Evolutionary conservation across 2,888 invertebrate species (phyloP).

Genomic region (Drosophila putrida): DNA sequence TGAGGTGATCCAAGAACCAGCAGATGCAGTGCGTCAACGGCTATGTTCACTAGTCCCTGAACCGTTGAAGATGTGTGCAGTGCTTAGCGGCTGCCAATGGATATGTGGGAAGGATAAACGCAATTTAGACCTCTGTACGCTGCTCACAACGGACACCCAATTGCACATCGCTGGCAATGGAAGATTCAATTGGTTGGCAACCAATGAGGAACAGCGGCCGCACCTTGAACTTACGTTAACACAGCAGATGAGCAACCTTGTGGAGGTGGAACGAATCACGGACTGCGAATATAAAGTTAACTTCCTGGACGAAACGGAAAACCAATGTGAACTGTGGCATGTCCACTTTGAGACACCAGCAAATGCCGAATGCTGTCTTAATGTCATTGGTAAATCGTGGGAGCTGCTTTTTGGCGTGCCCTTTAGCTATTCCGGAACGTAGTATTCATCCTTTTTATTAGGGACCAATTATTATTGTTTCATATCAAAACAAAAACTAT

Average conservation of each 20-base stretch:
- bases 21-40: constrained; percentile 82
- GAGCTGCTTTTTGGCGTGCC: constrained; percentile 87
- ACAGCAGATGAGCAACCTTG: constrained; percentile 87
- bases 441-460: constrained; percentile 33
- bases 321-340: constrained; percentile 86
- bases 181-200: constrained; percentile 86
- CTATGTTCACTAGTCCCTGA: constrained; percentile 73
- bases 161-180: constrained; percentile 85
- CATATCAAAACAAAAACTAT: constrained; percentile 47
- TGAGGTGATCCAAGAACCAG: constrained; percentile 82
- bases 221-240: constrained; percentile 79
- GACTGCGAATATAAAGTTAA: constrained; percentile 85
- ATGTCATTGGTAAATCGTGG: constrained; percentile 86
- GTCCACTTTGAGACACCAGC: constrained; percentile 85
- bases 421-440: constrained; percentile 57
- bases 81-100: constrained; percentile 85
- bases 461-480: constrained; percentile 42
- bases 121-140: constrained; percentile 73
- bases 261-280: constrained; percentile 85
- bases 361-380: constrained; percentile 86
- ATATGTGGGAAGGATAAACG: constrained; percentile 79
- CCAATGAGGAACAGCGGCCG: constrained; percentile 16
- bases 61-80: constrained; percentile 85
- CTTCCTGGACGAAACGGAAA: constrained; percentile 86
- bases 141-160: constrained; percentile 84